Evolutionary conservation across 2,888 invertebrate genomes (phyloP).

Genomic region (Tenthredo amoena): DNA sequence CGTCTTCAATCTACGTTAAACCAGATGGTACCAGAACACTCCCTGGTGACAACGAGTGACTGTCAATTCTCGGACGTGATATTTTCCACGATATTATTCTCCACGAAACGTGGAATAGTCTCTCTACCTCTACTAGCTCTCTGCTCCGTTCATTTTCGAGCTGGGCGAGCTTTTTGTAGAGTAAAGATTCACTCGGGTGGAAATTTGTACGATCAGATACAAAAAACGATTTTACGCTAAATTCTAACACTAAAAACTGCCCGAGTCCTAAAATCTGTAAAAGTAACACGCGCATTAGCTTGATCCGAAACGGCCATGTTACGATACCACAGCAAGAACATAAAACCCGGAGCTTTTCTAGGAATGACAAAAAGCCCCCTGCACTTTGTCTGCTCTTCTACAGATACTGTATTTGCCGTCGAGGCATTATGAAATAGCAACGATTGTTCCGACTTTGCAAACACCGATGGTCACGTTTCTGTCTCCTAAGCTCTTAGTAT

Average conservation of each 20-base stretch:
- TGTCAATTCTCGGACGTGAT: constrained; percentile 8
- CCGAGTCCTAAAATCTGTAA: neutral
- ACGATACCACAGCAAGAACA: neutral
- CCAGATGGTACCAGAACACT: constrained; percentile 3
- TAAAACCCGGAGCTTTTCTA: neutral
- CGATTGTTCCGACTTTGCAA: constrained; percentile 36
- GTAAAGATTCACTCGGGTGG: neutral
- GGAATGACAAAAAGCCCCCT: constrained; percentile 4
- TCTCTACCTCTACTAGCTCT: neutral
- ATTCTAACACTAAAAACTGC: neutral
- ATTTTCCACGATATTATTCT: constrained; percentile 29
- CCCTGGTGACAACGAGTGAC: neutral
- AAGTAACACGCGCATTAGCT: neutral
- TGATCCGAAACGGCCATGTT: neutral
- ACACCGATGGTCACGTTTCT: constrained; percentile 30
- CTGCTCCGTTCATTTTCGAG: neutral
- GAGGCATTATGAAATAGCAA: neutral
- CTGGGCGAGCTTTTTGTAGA: neutral
- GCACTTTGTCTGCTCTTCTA: neutral
- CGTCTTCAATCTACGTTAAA: constrained; percentile 32
- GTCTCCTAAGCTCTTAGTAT: neutral
- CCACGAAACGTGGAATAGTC: neutral
- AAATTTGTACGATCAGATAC: constrained; percentile 3
- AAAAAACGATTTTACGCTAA: neutral
- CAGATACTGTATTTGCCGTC: constrained; percentile 22